Percentiles rank a stretch among this genome's conserved stretches.
Conservation (phyloP, 2,113 vertebrate genomes). For the Neodontobutis hainanensis region DNA sequence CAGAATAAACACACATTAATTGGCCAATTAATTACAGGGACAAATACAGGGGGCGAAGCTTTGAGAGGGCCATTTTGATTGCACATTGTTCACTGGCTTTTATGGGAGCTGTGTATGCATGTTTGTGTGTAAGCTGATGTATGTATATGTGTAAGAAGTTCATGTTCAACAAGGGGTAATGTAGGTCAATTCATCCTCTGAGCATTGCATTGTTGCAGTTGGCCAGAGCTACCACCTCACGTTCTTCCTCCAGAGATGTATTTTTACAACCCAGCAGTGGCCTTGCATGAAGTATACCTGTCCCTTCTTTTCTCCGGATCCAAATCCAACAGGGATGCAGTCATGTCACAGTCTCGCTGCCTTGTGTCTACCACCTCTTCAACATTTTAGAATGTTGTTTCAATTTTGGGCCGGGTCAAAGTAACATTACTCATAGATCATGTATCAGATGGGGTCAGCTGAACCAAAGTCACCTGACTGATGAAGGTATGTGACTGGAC, state of each 20-base stretch:
- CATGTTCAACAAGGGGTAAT: conserved; percentile 68
- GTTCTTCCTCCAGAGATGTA: conserved; percentile 26
- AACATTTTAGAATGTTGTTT: conserved; percentile 46
- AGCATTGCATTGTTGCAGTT: conserved; percentile 56
- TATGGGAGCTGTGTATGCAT: conserved; percentile 2
- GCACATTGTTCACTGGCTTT: conserved; percentile 47
- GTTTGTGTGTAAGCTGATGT: conserved; percentile 21
- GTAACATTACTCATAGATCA: conserved; percentile 46
- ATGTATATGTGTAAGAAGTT: conserved; percentile 39
- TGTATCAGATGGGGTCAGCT: conserved; percentile 42
- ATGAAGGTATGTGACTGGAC: conserved; percentile 41
- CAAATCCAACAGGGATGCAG: conserved; percentile 28
- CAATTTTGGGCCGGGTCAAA: conserved; percentile 45
- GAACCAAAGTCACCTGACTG: conserved; percentile 34
- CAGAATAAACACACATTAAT: conserved; percentile 81
- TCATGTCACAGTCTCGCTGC: conserved; percentile 5
- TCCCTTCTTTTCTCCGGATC: conserved; percentile 27
- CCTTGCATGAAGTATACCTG: conserved; percentile 7
- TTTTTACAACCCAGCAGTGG: conserved; percentile 21
- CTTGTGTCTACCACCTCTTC: conserved; percentile 38
- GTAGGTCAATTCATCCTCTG: conserved; percentile 71
- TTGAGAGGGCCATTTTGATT: conserved; percentile 63
- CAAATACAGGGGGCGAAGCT: conserved; percentile 57
- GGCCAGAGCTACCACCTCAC: conserved; percentile 38
- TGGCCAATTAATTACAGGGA: conserved; percentile 79